Conservation (phyloP, 2,113 vertebrate species). For the Trachemys scripta region DNA sequence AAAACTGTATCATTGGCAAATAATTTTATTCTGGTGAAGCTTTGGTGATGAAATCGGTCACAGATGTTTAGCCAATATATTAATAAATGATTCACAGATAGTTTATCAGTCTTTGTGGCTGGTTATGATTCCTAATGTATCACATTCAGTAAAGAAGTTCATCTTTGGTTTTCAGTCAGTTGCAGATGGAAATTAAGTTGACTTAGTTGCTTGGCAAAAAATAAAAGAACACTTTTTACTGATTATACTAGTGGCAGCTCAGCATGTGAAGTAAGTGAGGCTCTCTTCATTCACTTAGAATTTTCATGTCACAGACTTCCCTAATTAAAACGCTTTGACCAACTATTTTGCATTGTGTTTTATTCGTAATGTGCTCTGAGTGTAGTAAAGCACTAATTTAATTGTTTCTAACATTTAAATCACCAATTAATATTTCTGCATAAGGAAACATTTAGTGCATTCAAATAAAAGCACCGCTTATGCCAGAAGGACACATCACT, state of each 20-base stretch:
- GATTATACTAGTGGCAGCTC: background rate
- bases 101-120: background rate
- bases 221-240: background rate
- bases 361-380: background rate
- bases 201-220: background rate
- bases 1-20: background rate
- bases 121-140: background rate
- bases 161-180: background rate
- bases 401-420: no score
- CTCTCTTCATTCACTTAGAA: background rate
- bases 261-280: background rate
- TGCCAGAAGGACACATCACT: no score
- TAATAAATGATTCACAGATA: background rate
- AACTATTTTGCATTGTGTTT: background rate
- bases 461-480: no score
- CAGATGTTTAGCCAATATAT: background rate
- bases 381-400: no score
- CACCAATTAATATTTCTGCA: no score
- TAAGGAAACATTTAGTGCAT: no score
- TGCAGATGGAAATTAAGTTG: background rate
- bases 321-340: background rate
- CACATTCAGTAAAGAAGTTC: background rate
- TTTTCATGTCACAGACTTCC: background rate
- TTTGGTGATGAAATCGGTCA: background rate
- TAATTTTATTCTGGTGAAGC: background rate